Evolutionary conservation across 2,113 vertebrate species (phyloP).

Genomic region (Arizona elegans): DNA sequence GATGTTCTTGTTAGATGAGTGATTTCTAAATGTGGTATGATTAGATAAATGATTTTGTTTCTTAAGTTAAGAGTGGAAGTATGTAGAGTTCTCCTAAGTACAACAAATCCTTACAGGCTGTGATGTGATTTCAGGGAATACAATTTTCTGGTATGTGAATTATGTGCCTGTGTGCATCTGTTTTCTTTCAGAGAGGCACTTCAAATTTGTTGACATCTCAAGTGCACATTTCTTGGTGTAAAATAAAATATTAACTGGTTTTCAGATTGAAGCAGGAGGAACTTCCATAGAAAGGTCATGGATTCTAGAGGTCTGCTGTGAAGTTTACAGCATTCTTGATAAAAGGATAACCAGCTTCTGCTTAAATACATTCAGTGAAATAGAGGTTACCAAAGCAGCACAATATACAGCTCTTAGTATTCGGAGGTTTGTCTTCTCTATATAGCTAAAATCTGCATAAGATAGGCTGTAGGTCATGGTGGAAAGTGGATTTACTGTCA

Average conservation of each 20-base stretch:
- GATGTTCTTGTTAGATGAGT: background rate
- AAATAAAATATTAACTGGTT: background rate
- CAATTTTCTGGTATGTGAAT: background rate
- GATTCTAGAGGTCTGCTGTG: background rate
- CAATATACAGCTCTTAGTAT: background rate
- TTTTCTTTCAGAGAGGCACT: background rate
- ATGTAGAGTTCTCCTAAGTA: background rate
- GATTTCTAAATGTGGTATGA: background rate
- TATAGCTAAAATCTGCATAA: background rate
- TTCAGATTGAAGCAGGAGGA: background rate
- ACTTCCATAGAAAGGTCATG: background rate
- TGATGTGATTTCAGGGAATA: constrained; percentile 15
- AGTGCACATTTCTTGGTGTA: background rate
- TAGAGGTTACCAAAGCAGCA: background rate
- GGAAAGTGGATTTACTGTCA: background rate
- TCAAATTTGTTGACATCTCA: background rate
- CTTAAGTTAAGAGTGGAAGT: background rate
- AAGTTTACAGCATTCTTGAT: background rate
- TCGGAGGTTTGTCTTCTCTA: background rate
- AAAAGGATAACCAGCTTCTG: background rate
- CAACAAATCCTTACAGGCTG: accelerated
- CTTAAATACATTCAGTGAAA: background rate
- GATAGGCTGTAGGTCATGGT: background rate
- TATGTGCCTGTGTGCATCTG: background rate
- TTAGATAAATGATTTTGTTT: background rate